Conservation (phyloP, 2,888 invertebrate genomes). For the Pimpla rufipes region DNA sequence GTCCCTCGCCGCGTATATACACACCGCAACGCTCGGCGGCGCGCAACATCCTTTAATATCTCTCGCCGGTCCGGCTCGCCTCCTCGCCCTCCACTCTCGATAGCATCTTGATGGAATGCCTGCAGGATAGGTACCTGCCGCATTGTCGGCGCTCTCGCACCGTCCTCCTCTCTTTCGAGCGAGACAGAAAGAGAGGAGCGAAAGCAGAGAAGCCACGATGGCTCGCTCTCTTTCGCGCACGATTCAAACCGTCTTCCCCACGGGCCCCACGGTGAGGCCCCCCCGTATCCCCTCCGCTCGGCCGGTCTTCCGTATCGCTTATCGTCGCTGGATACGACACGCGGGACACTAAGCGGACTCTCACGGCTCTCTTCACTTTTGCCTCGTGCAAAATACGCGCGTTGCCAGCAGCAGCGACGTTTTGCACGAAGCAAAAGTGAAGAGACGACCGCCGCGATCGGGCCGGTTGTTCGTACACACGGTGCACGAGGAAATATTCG, state of each 20-base stretch:
- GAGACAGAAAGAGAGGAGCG: too few species aligned
- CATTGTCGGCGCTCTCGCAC: slow-evolving; percentile 78
- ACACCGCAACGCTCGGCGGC: slow-evolving; percentile 64
- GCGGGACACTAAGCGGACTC: not conserved
- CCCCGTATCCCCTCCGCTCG: not conserved
- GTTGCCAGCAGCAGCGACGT: not conserved
- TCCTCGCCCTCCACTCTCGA: slow-evolving; percentile 73
- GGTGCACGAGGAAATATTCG: not conserved
- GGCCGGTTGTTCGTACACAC: not conserved
- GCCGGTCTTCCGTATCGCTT: slow-evolving; percentile 15
- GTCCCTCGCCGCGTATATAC: not conserved
- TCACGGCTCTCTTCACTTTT: slow-evolving; percentile 2
- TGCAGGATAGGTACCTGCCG: slow-evolving; percentile 82
- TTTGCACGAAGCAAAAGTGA: not conserved
- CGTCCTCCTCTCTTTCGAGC: slow-evolving; percentile 66
- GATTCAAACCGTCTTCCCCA: slow-evolving; percentile 11
- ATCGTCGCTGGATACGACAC: not conserved
- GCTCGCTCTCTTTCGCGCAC: slow-evolving; percentile 43
- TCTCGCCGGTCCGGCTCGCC: slow-evolving; percentile 76
- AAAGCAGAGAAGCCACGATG: too few species aligned
- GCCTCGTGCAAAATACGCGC: not conserved
- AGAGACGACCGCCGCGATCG: not conserved
- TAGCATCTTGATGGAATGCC: slow-evolving; percentile 84
- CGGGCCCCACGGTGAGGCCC: not conserved
- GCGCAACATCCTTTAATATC: slow-evolving; percentile 82